phyloP scores from a whole-genome alignment of 1,140 invertebrate species.

The Acyrthosiphon pisum region DNA sequence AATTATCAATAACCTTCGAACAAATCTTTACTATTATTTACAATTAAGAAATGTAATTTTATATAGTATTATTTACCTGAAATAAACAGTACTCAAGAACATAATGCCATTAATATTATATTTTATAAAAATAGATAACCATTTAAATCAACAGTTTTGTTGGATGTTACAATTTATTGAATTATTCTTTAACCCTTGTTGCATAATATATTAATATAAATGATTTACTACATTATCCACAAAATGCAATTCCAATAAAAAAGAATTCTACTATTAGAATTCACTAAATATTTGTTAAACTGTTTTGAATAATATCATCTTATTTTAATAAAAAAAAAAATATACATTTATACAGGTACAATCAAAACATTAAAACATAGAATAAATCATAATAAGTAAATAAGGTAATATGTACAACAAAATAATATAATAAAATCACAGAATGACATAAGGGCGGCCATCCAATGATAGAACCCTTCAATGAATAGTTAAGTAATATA shows the following conservation, averaged over 20 bases:
- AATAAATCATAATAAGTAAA: background rate
- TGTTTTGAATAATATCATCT: background rate
- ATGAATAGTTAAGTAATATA: no score
- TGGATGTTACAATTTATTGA: no score
- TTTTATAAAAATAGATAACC: background rate
- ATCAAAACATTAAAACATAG: background rate
- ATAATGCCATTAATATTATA: background rate
- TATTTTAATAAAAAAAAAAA: background rate
- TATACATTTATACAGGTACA: background rate
- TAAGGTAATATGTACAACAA: no score
- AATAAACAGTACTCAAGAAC: background rate
- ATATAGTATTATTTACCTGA: background rate
- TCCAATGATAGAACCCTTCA: no score
- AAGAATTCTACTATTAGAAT: no score
- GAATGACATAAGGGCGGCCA: no score
- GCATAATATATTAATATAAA: background rate
- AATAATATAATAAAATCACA: no score
- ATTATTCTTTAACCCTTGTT: background rate
- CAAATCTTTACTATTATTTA: no score
- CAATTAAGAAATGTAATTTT: no score
- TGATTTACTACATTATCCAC: background rate
- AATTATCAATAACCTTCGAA: no score
- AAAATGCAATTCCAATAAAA: no score
- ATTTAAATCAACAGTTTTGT: background rate
- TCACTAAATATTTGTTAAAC: no score